Conservation (phyloP, 2,888 invertebrate species). For the Idaea aversata region DNA sequence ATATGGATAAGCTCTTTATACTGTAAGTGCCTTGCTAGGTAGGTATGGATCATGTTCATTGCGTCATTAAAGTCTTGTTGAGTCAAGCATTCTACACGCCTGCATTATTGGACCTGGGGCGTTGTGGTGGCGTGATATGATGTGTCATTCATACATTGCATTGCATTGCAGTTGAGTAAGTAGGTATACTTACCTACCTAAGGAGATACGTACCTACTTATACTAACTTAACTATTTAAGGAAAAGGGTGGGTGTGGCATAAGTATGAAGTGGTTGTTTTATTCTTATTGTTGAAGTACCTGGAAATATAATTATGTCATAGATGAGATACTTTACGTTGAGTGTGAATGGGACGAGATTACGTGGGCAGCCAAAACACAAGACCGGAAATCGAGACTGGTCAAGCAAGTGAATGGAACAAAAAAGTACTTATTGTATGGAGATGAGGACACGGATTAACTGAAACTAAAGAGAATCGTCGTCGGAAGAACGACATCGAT, state of each 20-base stretch:
- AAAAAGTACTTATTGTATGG: not conserved
- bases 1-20: not conserved
- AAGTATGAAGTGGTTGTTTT: too few species aligned
- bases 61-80: conserved; percentile 38
- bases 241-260: too few species aligned
- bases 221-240: too few species aligned
- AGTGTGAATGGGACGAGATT: not conserved
- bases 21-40: not conserved
- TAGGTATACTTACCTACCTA: not conserved
- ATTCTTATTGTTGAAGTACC: too few species aligned
- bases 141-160: conserved; percentile 37
- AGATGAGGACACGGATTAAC: not conserved
- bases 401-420: not conserved
- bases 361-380: not conserved
- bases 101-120: conserved; percentile 1
- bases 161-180: not conserved
- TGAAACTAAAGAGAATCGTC: not conserved
- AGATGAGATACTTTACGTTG: not conserved
- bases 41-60: conserved; percentile 23
- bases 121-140: conserved; percentile 34
- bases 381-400: not conserved
- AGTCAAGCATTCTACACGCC: conserved; percentile 31
- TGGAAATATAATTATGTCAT: not conserved
- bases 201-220: too few species aligned
- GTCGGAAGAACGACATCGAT: not conserved